These are phyloP conservation scores for Lipophrys pholis DNA, from an alignment of 2,113 vertebrate genomes.

Conservation along the genomic window DNA sequence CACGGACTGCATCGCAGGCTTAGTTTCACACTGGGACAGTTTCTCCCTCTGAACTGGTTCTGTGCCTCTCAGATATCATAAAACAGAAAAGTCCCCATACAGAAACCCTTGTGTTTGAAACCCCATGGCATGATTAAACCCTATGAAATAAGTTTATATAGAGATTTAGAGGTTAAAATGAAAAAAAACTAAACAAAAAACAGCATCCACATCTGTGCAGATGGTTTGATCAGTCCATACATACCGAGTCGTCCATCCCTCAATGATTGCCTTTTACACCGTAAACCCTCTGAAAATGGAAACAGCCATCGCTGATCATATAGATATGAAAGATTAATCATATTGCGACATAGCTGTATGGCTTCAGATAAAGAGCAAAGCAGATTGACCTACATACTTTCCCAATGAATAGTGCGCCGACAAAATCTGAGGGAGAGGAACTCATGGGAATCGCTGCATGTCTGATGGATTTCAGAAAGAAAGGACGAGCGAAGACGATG, in stretches of 20 bases:
- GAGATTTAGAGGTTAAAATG: conserved; percentile 33
- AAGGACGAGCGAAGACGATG: conserved; percentile 41
- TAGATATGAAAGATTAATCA: conserved; percentile 70
- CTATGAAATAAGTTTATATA: conserved; percentile 17
- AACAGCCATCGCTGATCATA: conserved; percentile 61
- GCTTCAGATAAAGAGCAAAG: conserved; percentile 68
- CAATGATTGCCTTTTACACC: conserved; percentile 39
- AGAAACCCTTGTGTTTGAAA: conserved; percentile 12
- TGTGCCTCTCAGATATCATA: conserved; percentile 36
- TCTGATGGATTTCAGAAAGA: conserved; percentile 54
- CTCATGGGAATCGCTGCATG: conserved; percentile 35
- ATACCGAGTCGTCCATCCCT: not conserved
- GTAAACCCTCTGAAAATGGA: conserved; percentile 55
- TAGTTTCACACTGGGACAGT: conserved; percentile 14
- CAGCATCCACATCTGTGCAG: not conserved
- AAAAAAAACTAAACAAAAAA: conserved; percentile 13
- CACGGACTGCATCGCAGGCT: conserved; percentile 37
- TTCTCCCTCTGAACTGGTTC: conserved; percentile 16
- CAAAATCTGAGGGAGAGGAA: conserved; percentile 53
- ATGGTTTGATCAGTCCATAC: conserved; percentile 23
- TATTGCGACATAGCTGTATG: conserved; percentile 58
- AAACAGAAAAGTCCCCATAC: conserved; percentile 14
- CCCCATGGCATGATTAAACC: conserved; percentile 3
- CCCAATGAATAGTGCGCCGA: conserved; percentile 49
- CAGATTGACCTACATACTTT: conserved; percentile 80